Percentiles rank a stretch among this genome's conserved stretches.
phyloP scores from a whole-genome alignment of 2,797 vertebrate species.

The Sandelia bainsii region DNA sequence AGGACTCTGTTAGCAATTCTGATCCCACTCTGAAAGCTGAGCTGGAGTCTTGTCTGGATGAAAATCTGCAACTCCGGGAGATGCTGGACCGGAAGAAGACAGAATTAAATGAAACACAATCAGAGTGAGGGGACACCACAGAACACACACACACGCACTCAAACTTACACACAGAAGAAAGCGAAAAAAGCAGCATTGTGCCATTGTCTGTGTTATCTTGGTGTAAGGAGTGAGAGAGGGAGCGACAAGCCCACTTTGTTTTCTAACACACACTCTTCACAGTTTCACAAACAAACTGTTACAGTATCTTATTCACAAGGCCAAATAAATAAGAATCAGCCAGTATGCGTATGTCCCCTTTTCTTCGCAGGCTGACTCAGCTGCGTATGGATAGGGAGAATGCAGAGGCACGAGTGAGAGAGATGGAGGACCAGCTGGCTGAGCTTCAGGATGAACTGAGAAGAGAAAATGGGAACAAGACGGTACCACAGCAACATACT shows the following conservation, averaged over 20 bases:
- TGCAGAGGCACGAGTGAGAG: conserved; percentile 81
- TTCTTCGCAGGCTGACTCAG: conserved; percentile 85
- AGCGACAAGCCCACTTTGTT: conserved; percentile 38
- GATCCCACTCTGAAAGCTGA: conserved; percentile 82
- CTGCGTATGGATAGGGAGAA: conserved; percentile 87
- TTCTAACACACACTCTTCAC: conserved; percentile 17
- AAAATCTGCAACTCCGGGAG: conserved; percentile 86
- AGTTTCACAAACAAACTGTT: conserved; percentile 25
- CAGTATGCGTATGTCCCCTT: conserved; percentile 7
- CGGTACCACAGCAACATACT: conserved; percentile 78
- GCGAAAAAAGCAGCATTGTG: conserved; percentile 20
- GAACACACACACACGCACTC: conserved; percentile 29
- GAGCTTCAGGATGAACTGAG: conserved; percentile 87
- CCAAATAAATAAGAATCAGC: conserved; percentile 34
- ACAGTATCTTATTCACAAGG: conserved; percentile 38
- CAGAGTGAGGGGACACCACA: conserved; percentile 86
- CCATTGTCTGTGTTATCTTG: conserved; percentile 20
- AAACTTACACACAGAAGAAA: conserved; percentile 16
- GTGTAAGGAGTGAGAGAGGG: conserved; percentile 1
- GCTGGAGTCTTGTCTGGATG: conserved; percentile 87
- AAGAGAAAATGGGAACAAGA: conserved; percentile 77
- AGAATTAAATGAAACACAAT: conserved; percentile 87
- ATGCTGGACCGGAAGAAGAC: conserved; percentile 86
- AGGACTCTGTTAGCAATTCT: conserved; percentile 71
- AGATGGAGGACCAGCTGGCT: conserved; percentile 87